Evolutionary conservation across 2,888 invertebrate species (phyloP).

Genomic region (Eumerus sabulonum): DNA sequence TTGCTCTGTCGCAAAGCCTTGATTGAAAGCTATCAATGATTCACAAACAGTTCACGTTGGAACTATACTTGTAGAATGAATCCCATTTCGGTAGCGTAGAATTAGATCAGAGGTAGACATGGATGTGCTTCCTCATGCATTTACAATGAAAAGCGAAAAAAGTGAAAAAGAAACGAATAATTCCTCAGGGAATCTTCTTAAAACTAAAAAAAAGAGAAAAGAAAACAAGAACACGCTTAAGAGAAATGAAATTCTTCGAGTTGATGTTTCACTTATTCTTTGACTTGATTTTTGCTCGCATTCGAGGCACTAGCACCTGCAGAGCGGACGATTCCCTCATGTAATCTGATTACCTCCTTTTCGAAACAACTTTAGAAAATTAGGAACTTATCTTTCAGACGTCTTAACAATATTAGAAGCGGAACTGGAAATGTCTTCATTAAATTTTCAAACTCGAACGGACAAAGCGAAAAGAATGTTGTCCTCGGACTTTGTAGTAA

Average conservation of each 20-base stretch:
- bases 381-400: slow-evolving; percentile 7
- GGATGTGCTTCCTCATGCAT: background rate
- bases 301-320: slow-evolving; percentile 1
- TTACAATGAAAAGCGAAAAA: slow-evolving; percentile 7
- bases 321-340: slow-evolving; percentile 40
- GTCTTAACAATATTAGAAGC: background rate
- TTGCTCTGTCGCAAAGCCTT: too few species aligned
- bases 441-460: slow-evolving; percentile 48
- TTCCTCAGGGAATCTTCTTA: slow-evolving; percentile 28
- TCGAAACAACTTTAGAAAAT: background rate
- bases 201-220: slow-evolving; percentile 34
- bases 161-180: slow-evolving; percentile 13
- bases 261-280: slow-evolving; percentile 4
- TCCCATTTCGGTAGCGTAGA: too few species aligned
- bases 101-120: too few species aligned
- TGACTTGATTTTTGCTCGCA: slow-evolving; percentile 22
- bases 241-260: slow-evolving; percentile 62
- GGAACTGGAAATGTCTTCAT: slow-evolving; percentile 47
- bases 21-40: too few species aligned
- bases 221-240: slow-evolving; percentile 41
- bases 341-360: slow-evolving; percentile 58
- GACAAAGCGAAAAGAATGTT: slow-evolving; percentile 2
- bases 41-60: too few species aligned
- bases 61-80: too few species aligned
- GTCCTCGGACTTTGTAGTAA: background rate